phyloP scores from a whole-genome alignment of 2,113 vertebrate genomes.

The Dasyurus viverrinus region DNA sequence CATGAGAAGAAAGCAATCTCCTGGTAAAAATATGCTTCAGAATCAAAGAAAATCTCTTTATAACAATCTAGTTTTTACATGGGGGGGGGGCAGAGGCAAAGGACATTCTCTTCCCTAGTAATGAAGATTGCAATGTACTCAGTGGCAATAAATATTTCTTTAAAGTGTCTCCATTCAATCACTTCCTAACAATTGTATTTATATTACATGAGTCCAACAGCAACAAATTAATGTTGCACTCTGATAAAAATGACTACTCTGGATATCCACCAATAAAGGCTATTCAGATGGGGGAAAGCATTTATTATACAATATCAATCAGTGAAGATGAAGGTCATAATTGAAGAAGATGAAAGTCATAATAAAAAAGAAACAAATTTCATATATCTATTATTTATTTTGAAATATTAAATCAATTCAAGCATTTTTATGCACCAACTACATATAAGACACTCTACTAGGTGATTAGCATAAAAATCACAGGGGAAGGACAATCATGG shows the following conservation, averaged over 20 bases:
- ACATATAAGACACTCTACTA: background rate
- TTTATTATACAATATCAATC: background rate
- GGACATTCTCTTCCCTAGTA: constrained; percentile 66
- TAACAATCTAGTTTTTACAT: constrained; percentile 58
- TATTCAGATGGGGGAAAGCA: background rate
- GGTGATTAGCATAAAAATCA: background rate
- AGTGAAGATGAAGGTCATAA: too few relatives aligned
- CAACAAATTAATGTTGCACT: constrained; percentile 4
- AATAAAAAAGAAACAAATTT: background rate
- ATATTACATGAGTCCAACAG: constrained; percentile 49
- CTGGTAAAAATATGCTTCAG: constrained; percentile 72
- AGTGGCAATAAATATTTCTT: constrained; percentile 66
- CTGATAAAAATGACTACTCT: constrained; percentile 18
- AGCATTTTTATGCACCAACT: background rate
- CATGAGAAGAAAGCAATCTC: constrained; percentile 72
- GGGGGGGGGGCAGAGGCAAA: constrained; percentile 44
- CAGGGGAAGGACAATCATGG: background rate
- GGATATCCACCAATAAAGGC: constrained; percentile 3
- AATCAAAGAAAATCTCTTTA: constrained; percentile 54
- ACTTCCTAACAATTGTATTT: constrained; percentile 40
- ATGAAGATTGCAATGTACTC: constrained; percentile 68
- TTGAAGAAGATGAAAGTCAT: constrained; percentile 7
- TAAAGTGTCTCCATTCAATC: constrained; percentile 38
- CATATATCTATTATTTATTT: background rate
- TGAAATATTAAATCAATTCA: background rate